A percentile compares a stretch with the other conserved stretches of the same genome.
Evolutionary conservation across 2,113 vertebrate species (phyloP).

Genomic region (Brachyhypopomus gauderio): DNA sequence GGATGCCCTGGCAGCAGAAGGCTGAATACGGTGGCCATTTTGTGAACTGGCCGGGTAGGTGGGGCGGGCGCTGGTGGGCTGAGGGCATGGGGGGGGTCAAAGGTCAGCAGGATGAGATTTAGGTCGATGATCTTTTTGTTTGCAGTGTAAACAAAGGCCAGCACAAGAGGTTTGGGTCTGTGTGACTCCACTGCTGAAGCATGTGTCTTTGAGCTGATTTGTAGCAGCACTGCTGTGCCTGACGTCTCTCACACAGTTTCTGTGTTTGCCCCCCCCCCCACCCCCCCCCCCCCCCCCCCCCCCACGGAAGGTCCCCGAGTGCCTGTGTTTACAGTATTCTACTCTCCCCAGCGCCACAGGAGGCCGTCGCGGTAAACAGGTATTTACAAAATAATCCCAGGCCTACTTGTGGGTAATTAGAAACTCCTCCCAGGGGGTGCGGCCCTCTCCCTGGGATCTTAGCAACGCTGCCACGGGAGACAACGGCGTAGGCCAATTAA

Average conservation of each 20-base stretch:
- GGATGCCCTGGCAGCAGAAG: slow-evolving; percentile 64
- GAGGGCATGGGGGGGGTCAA: slow-evolving; percentile 50
- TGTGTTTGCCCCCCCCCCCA: not conserved
- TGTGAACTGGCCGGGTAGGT: slow-evolving; percentile 42
- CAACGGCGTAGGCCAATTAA: slow-evolving; percentile 62
- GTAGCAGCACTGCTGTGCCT: no score
- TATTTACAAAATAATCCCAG: slow-evolving; percentile 82
- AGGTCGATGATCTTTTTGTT: slow-evolving; percentile 57
- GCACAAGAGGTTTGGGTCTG: not conserved
- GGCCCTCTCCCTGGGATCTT: slow-evolving; percentile 56
- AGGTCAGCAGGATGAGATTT: slow-evolving; percentile 66
- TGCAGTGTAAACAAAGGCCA: slow-evolving; percentile 43
- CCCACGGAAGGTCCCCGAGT: slow-evolving; percentile 46
- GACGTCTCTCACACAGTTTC: no score
- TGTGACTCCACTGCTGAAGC: not conserved
- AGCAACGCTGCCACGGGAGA: slow-evolving; percentile 44
- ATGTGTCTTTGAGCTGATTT: no score
- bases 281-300: not conserved
- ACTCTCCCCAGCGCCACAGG: slow-evolving; percentile 34
- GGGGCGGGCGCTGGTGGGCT: slow-evolving; percentile 51
- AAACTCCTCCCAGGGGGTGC: slow-evolving; percentile 62
- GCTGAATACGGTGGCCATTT: slow-evolving; percentile 49
- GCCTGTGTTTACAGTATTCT: slow-evolving; percentile 45
- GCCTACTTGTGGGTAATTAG: slow-evolving; percentile 73
- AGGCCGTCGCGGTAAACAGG: slow-evolving; percentile 70